These are phyloP conservation scores for Falco biarmicus DNA, from an alignment of 2,797 vertebrate genomes.

Conservation along the genomic window DNA sequence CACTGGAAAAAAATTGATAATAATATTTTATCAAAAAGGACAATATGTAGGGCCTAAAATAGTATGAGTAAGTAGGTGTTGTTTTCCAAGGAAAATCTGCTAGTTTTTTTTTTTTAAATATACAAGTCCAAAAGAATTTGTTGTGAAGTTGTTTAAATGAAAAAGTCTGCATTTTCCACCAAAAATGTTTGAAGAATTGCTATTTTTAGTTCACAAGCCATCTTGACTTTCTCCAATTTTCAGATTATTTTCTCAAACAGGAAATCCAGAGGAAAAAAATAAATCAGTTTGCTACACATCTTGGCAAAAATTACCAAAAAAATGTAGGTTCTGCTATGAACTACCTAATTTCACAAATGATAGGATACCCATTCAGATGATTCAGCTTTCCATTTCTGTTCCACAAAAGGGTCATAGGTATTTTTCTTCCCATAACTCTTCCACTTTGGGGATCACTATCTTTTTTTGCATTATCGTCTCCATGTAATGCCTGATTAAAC, in stretches of 20 bases:
- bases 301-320: neutral
- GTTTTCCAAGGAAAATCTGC: neutral
- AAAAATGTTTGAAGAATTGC: neutral
- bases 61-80: neutral
- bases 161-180: neutral
- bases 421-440: neutral
- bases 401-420: neutral
- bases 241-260: neutral
- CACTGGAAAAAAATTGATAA: rapidly evolving
- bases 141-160: neutral
- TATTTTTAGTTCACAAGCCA: neutral
- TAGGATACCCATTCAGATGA: neutral
- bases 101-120: neutral
- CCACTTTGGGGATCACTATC: neutral
- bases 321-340: neutral
- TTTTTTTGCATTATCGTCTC: neutral
- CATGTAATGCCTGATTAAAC: neutral
- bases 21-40: neutral
- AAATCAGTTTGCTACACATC: neutral
- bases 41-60: neutral
- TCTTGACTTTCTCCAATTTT: neutral
- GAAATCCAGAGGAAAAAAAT: neutral
- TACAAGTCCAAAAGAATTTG: rapidly evolving
- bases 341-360: neutral
- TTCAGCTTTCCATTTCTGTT: neutral